These are phyloP conservation scores for Osmerus eperlanus DNA, from an alignment of 2,113 vertebrate species.

Conservation along the genomic window DNA sequence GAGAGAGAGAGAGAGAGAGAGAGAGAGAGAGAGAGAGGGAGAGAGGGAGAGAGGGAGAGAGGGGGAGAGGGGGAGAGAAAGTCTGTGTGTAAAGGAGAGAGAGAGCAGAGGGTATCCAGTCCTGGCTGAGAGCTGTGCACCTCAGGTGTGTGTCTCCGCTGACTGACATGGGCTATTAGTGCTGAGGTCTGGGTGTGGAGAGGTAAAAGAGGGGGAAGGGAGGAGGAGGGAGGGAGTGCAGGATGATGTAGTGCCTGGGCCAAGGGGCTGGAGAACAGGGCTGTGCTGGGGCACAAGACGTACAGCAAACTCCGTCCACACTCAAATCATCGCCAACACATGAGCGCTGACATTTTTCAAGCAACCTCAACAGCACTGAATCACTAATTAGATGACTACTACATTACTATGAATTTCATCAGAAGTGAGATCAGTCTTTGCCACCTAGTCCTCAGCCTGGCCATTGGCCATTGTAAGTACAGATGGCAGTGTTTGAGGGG, in stretches of 20 bases:
- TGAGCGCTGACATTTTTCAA: no score
- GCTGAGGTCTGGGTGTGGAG: not conserved
- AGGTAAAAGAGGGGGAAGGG: not conserved
- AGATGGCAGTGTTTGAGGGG: no score
- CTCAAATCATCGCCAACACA: not conserved
- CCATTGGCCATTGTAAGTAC: no score
- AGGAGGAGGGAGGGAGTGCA: not conserved
- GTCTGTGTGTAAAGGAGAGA: not conserved
- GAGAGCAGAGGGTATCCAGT: not conserved
- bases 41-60: no score
- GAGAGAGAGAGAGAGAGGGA: not conserved
- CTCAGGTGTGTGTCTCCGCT: conserved; percentile 5
- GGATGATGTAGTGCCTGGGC: not conserved
- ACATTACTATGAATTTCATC: no score
- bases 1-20: not conserved
- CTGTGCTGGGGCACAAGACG: not conserved
- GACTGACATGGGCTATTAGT: not conserved
- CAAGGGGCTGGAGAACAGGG: not conserved
- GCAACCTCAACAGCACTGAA: no score
- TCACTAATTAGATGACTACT: no score
- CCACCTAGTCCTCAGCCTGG: no score
- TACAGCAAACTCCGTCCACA: not conserved
- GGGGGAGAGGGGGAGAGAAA: no score
- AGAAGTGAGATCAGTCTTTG: no score
- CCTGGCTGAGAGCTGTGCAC: not conserved